Conservation (phyloP, 2,113 vertebrate genomes). For the Gambusia affinis region DNA sequence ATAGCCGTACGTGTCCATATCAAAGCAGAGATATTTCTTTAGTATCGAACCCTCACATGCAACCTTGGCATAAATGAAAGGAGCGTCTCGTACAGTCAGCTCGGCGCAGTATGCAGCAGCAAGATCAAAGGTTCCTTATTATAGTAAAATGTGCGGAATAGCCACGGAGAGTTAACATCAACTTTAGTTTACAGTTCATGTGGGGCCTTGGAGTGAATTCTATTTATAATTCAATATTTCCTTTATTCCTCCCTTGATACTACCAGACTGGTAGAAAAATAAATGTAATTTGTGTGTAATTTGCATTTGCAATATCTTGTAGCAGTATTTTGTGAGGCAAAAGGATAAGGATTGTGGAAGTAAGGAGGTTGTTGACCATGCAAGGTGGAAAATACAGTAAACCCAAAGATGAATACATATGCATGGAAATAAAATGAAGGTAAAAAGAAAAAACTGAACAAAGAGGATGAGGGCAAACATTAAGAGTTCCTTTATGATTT, state of each 20-base stretch:
- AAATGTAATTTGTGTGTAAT: constrained; percentile 24
- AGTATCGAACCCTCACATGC: constrained; percentile 35
- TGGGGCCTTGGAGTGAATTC: constrained; percentile 45
- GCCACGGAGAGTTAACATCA: constrained; percentile 60
- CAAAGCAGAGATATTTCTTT: constrained; percentile 45
- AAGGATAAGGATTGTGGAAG: constrained; percentile 29
- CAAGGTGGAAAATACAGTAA: neutral
- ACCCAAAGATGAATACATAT: neutral
- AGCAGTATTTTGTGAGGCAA: constrained; percentile 25
- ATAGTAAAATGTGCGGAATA: constrained; percentile 47
- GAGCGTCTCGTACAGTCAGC: constrained; percentile 49
- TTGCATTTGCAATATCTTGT: constrained; percentile 52
- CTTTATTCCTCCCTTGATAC: constrained; percentile 56
- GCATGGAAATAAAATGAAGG: neutral
- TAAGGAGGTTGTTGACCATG: constrained; percentile 9
- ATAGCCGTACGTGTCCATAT: constrained; percentile 30
- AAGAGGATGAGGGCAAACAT: neutral
- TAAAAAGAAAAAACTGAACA: neutral
- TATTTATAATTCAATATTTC: constrained; percentile 61
- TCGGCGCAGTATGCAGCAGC: constrained; percentile 37
- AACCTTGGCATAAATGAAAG: constrained; percentile 57
- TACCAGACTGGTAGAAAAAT: constrained; percentile 9
- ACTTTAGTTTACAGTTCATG: constrained; percentile 36
- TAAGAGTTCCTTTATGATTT: neutral
- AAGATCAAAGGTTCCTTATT: constrained; percentile 56